Conservation (phyloP, 2,888 invertebrate species). For the Drosophila macrothrix region DNA sequence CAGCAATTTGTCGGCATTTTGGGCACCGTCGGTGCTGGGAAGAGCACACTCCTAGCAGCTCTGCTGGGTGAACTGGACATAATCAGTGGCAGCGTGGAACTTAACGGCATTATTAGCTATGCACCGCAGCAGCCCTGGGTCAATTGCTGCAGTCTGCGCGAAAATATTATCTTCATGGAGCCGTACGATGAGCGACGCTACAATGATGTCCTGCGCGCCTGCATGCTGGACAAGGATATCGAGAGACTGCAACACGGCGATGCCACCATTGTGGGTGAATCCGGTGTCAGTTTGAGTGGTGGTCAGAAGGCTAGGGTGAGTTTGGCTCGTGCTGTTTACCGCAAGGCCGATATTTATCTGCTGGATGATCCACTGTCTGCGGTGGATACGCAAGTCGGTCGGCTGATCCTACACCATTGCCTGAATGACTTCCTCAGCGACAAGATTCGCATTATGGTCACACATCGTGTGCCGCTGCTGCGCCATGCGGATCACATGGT, state of each 20-base stretch:
- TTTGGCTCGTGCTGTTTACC: conserved; percentile 90
- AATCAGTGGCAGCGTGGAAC: conserved; percentile 86
- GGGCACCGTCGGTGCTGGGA: conserved; percentile 91
- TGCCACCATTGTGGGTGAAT: conserved; percentile 87
- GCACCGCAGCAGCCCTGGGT: conserved; percentile 94
- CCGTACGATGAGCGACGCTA: conserved; percentile 87
- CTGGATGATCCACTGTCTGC: conserved; percentile 92
- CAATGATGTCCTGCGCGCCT: conserved; percentile 86
- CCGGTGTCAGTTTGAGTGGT: conserved; percentile 90
- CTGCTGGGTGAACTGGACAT: conserved; percentile 91
- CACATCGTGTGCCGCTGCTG: conserved; percentile 88
- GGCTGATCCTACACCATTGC: conserved; percentile 90
- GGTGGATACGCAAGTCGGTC: conserved; percentile 91
- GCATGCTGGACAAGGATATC: conserved; percentile 88
- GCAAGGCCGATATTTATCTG: conserved; percentile 90
- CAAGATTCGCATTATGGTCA: conserved; percentile 90
- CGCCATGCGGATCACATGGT: conserved; percentile 86
- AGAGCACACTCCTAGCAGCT: conserved; percentile 90
- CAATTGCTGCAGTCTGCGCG: conserved; percentile 91
- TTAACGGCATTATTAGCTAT: conserved; percentile 90
- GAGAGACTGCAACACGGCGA: conserved; percentile 87
- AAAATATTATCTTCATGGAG: conserved; percentile 96
- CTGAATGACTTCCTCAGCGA: conserved; percentile 87
- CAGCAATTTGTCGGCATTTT: conserved; percentile 86
- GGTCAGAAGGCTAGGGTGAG: conserved; percentile 92